These are phyloP conservation scores for Phyllostomus hastatus DNA, from an alignment of 2,113 vertebrate species.

Conservation along the genomic window DNA sequence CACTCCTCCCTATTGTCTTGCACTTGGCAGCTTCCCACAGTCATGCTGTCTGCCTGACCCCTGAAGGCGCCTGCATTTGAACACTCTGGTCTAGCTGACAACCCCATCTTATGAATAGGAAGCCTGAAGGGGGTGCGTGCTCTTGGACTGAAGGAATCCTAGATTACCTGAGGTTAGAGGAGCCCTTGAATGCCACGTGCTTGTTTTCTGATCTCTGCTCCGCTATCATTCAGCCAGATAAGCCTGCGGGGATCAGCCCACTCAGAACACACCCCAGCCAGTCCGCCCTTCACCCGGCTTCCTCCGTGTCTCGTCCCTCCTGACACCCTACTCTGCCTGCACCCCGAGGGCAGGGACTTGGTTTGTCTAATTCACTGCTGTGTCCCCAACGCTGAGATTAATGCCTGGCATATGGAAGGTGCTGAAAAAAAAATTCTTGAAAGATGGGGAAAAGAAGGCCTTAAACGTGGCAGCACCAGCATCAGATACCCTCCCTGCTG, in stretches of 20 bases:
- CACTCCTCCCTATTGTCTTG: fast-evolving
- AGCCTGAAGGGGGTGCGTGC: fast-evolving
- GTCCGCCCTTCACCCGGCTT: fast-evolving
- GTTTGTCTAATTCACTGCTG: neutral
- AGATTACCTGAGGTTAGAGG: neutral
- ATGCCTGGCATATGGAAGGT: neutral
- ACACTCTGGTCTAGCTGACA: neutral
- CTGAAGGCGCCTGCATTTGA: neutral
- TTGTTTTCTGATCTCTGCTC: neutral
- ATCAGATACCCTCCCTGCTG: neutral
- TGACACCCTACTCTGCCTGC: neutral
- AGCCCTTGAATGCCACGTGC: neutral
- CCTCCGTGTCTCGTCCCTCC: neutral
- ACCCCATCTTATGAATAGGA: fast-evolving
- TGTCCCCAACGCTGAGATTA: neutral
- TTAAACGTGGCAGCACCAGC: fast-evolving
- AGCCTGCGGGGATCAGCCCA: fast-evolving
- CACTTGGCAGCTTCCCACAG: too few relatives aligned
- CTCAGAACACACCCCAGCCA: fast-evolving
- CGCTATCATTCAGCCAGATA: fast-evolving
- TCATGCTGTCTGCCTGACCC: neutral
- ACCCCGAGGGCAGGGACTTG: neutral
- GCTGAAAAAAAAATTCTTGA: neutral
- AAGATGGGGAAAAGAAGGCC: neutral
- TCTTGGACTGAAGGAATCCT: too few relatives aligned